Conservation (phyloP, 2,797 vertebrate genomes). For the Cottoperca gobio region DNA sequence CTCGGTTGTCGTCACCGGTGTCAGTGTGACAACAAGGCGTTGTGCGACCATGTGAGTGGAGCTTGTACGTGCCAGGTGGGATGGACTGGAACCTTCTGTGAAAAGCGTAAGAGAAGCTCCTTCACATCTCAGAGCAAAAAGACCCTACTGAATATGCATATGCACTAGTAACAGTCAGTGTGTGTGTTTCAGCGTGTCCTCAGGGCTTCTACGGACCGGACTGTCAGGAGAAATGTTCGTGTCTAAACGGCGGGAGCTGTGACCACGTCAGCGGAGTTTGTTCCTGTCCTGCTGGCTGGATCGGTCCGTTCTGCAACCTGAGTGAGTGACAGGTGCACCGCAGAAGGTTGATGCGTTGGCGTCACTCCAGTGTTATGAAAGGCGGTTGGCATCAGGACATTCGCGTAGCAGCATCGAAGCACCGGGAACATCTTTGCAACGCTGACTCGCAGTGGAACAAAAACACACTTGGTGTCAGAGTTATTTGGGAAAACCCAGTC, state of each 20-base stretch:
- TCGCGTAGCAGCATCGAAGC: slow-evolving; percentile 8
- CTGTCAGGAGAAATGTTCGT: slow-evolving; percentile 87
- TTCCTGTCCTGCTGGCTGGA: slow-evolving; percentile 88
- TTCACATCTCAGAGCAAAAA: neutral
- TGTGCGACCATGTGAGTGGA: slow-evolving; percentile 94
- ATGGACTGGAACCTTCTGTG: slow-evolving; percentile 94
- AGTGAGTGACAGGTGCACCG: slow-evolving; percentile 79
- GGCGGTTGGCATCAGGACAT: slow-evolving; percentile 2
- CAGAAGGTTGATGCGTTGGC: neutral
- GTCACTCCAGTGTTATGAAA: neutral
- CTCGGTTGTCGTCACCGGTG: slow-evolving; percentile 87
- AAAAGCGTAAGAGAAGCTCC: slow-evolving; percentile 85
- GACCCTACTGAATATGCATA: neutral
- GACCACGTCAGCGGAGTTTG: slow-evolving; percentile 85
- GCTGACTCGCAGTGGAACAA: slow-evolving; percentile 43
- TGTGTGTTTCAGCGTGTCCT: slow-evolving; percentile 88
- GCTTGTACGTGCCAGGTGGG: slow-evolving; percentile 92
- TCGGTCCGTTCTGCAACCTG: slow-evolving; percentile 84
- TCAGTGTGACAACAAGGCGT: slow-evolving; percentile 90
- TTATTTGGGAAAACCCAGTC: slow-evolving; percentile 54
- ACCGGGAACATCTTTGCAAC: slow-evolving; percentile 28
- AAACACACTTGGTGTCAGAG: slow-evolving; percentile 32
- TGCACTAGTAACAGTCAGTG: neutral
- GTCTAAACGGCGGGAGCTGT: slow-evolving; percentile 87
- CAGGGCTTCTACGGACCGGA: slow-evolving; percentile 92